Evolutionary conservation across 1,140 invertebrate genomes (phyloP).

Genomic region (Heliconius nattereri): DNA sequence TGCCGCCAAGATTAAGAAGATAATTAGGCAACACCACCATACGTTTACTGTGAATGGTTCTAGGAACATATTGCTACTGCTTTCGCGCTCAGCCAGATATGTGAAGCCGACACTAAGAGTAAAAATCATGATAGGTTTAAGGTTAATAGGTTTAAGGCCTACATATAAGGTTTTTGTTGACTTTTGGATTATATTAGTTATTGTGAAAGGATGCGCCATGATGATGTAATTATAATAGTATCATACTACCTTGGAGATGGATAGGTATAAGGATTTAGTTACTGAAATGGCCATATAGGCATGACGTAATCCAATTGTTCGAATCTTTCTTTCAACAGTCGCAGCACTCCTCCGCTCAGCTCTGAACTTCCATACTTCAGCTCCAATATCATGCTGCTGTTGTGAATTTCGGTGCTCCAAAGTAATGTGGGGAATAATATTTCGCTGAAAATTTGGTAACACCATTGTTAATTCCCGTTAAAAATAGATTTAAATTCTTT

Average conservation of each 20-base stretch:
- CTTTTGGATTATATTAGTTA: too few relatives aligned
- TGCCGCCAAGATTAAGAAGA: constrained; percentile 47
- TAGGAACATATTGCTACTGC: constrained; percentile 68
- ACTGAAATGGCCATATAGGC: constrained; percentile 69
- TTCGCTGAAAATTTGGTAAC: constrained; percentile 45
- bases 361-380: constrained; percentile 50
- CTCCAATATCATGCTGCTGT: constrained; percentile 62
- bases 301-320: constrained; percentile 54
- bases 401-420: constrained; percentile 54
- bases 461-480: too few relatives aligned
- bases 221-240: background rate
- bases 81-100: constrained; percentile 65
- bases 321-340: constrained; percentile 50
- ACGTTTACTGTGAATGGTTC: constrained; percentile 59
- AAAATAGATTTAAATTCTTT: too few relatives aligned
- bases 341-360: constrained; percentile 50
- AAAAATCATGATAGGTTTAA: too few relatives aligned
- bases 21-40: constrained; percentile 58
- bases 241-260: background rate
- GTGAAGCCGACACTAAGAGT: constrained; percentile 69
- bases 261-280: constrained; percentile 28
- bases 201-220: background rate
- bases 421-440: constrained; percentile 51
- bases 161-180: too few relatives aligned
- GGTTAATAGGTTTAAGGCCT: too few relatives aligned